Evolutionary conservation across 2,797 vertebrate genomes (phyloP), one percentile per base, ranked within the genome.

Genomic region (Sebastes reedi): DNA sequence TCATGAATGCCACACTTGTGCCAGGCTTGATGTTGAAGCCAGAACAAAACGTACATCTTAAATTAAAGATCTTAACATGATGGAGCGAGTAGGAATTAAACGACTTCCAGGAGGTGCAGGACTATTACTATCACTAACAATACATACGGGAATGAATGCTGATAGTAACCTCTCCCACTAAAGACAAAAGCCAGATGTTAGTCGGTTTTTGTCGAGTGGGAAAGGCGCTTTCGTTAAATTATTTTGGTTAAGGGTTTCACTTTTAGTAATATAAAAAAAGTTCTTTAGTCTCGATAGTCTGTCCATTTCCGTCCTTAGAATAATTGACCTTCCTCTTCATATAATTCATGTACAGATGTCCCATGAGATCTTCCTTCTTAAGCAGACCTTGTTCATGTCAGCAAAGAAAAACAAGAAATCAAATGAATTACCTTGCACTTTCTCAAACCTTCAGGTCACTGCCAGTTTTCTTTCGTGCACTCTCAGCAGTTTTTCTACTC

Each of bases 401-500:
- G 36, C 50, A 16, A 24, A 6, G 2, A 64, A 77, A 75, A 68
- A 70, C 16, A 62, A n/a, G 11, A 22, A 77, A 67, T 77, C 14
- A 42, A 5, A 1, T 36, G 16, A 69, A 58, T 66, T 9, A 59
- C 16, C 54, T 14, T 69, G 6, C 30, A 52, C 18, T 42, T 58
- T 58, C 55, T 72, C 59, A 25, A 39, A 29, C 56, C 71, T 67
- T n/a, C 6, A 50, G 59, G 52, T 75, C 78, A 25, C 50, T 5
- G 29, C 59, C 76, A 80, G 2, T 54, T 79, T 80, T 67, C 81
- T 27, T 39, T 75, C 36, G 7, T 3, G 54, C 83, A 59, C 74
- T 84, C 72, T 75, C 72, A 87, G 85, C 90, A 81, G 34, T 80
- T 87, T 87, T 80, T 82, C 74, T 82, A 0, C 61, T 77, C 16